Evolutionary conservation across 2,113 vertebrate species (phyloP).

Genomic region (Petrocephalus zakoni): DNA sequence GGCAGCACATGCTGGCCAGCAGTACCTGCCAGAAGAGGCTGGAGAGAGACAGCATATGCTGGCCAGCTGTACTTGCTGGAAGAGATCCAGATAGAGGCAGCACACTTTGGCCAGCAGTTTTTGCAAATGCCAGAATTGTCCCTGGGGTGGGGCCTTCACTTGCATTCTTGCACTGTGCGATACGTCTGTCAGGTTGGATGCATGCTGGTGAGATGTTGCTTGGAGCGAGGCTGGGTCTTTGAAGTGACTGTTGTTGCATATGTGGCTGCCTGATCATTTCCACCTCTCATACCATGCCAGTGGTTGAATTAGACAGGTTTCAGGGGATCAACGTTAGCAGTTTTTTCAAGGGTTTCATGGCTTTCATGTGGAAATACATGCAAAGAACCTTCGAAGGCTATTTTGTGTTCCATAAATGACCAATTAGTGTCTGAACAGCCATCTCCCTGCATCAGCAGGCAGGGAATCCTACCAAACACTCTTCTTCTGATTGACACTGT

Average conservation of each 20-base stretch:
- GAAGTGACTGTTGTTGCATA: slow-evolving; percentile 37
- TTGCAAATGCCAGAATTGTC: neutral
- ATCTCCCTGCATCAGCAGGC: neutral
- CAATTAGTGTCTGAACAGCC: neutral
- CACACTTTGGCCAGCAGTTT: neutral
- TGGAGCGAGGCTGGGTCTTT: slow-evolving; percentile 54
- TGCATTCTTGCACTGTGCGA: slow-evolving; percentile 49
- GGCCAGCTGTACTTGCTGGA: too few relatives aligned
- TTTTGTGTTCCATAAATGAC: slow-evolving; percentile 1
- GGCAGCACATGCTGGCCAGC: too few relatives aligned
- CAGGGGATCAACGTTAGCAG: neutral
- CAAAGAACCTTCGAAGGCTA: neutral
- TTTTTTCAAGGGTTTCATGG: neutral
- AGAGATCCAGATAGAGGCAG: neutral
- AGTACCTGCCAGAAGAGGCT: too few relatives aligned
- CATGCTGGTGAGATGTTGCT: slow-evolving; percentile 48
- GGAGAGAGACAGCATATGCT: too few relatives aligned
- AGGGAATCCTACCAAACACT: neutral
- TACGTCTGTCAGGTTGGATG: slow-evolving; percentile 50
- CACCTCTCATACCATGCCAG: neutral
- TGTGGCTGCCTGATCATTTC: slow-evolving; percentile 21
- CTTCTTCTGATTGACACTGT: neutral
- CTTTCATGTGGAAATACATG: neutral
- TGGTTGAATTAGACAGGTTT: neutral
- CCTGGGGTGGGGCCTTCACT: slow-evolving; percentile 34